phyloP scores from a whole-genome alignment of 2,888 invertebrate genomes.

The Auanema freiburgensis region DNA sequence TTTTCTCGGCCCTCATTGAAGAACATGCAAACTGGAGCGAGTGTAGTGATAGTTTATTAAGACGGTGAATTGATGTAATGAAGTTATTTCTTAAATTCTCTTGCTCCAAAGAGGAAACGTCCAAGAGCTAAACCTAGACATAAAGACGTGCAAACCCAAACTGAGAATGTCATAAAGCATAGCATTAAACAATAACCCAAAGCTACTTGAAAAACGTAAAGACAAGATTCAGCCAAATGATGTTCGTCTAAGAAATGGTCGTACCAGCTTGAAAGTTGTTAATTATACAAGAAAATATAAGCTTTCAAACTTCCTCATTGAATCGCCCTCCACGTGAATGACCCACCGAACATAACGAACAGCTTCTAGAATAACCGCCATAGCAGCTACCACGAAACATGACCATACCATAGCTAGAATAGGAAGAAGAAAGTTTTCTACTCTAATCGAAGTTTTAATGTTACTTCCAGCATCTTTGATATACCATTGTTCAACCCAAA shows the following conservation, averaged over 20 bases:
- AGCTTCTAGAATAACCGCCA: conserved; percentile 47
- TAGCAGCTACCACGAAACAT: conserved; percentile 45
- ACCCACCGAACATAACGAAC: conserved; percentile 49
- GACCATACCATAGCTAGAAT: conserved; percentile 51
- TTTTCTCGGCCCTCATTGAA: too few species aligned
- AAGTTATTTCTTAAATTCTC: not conserved
- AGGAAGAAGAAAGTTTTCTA: not conserved
- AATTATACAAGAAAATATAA: too few species aligned
- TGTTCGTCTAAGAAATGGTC: too few species aligned
- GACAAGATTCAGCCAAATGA: too few species aligned
- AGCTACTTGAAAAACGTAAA: conserved; percentile 16
- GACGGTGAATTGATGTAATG: too few species aligned
- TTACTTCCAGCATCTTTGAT: conserved; percentile 50
- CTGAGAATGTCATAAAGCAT: conserved; percentile 61
- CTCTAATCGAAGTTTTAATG: not conserved
- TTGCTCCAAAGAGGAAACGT: conserved; percentile 52
- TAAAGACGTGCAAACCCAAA: conserved; percentile 55
- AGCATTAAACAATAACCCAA: conserved; percentile 59
- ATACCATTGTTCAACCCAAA: conserved; percentile 57
- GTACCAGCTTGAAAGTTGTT: too few species aligned
- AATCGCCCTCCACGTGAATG: conserved; percentile 23
- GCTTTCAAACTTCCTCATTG: too few species aligned
- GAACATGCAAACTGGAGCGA: too few species aligned
- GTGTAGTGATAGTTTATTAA: too few species aligned
- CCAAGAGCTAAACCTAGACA: conserved; percentile 48